phyloP scores from a whole-genome alignment of 2,888 invertebrate genomes.

The Drosophila prostipennis region DNA sequence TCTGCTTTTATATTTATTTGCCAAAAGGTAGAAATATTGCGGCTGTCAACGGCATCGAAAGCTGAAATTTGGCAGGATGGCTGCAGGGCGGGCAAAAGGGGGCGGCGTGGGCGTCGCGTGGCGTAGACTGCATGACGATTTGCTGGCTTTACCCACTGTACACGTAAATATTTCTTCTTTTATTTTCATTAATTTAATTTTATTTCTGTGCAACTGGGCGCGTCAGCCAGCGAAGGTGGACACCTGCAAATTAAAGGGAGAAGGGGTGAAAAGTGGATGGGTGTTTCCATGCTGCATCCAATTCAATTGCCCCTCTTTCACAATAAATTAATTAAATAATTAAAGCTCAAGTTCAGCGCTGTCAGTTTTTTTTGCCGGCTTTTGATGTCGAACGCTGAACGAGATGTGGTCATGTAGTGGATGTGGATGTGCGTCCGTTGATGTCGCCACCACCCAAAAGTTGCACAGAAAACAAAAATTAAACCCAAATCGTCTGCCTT shows the following conservation, averaged over 20 bases:
- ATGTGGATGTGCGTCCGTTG: not conserved
- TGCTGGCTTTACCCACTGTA: constrained; percentile 14
- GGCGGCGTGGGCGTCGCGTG: constrained; percentile 71
- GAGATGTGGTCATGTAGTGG: constrained; percentile 5
- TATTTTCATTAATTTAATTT: constrained; percentile 61
- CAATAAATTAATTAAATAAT: constrained; percentile 79
- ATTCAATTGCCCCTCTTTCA: constrained; percentile 68
- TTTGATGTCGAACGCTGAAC: constrained; percentile 42
- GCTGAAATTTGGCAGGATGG: constrained; percentile 50
- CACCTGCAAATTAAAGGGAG: constrained; percentile 65
- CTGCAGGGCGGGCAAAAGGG: constrained; percentile 33
- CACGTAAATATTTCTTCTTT: not conserved
- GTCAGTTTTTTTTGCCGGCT: constrained; percentile 51
- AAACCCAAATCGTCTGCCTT: constrained; percentile 9
- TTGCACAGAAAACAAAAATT: constrained; percentile 25
- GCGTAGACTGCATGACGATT: constrained; percentile 77
- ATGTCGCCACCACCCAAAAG: constrained; percentile 31
- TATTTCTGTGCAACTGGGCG: constrained; percentile 73
- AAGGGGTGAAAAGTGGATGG: constrained; percentile 11
- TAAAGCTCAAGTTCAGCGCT: constrained; percentile 71
- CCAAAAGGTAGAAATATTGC: constrained; percentile 64
- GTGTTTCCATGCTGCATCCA: constrained; percentile 44
- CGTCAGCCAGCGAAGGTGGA: constrained; percentile 63
- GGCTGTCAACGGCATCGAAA: constrained; percentile 69
- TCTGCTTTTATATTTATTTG: constrained; percentile 22